A percentile compares a stretch with the other conserved stretches of the same genome.
These are phyloP conservation scores for Anas platyrhynchos DNA, from an alignment of 2,113 vertebrate genomes.

Conservation along the genomic window DNA sequence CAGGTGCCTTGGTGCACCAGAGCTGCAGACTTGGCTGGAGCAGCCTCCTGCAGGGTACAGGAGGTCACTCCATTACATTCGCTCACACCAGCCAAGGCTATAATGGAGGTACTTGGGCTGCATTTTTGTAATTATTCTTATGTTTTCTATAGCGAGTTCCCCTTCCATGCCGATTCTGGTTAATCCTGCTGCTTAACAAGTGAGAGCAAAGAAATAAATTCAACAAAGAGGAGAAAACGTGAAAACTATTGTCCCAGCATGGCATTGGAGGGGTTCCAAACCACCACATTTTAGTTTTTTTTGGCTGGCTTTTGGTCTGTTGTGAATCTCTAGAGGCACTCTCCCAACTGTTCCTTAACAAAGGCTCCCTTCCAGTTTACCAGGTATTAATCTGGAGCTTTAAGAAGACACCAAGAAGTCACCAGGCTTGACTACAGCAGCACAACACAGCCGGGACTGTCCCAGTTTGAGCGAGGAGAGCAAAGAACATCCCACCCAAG, in stretches of 20 bases:
- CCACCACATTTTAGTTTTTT: background rate
- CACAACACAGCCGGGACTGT: too few relatives aligned
- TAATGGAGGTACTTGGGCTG: background rate
- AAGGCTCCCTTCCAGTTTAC: background rate
- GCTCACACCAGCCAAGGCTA: background rate
- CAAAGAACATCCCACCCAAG: background rate
- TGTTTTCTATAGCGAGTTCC: background rate
- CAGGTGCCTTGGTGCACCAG: background rate
- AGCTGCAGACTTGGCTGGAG: background rate
- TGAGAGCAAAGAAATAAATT: background rate
- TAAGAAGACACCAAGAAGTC: background rate
- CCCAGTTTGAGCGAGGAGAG: background rate
- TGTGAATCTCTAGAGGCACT: background rate
- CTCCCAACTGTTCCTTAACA: background rate
- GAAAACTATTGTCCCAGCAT: background rate
- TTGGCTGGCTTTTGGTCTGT: background rate
- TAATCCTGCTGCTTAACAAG: background rate
- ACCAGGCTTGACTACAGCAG: accelerated
- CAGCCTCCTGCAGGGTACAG: background rate
- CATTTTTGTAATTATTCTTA: background rate
- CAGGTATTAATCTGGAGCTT: background rate
- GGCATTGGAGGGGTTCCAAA: background rate
- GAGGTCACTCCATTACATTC: background rate
- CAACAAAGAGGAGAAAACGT: background rate
- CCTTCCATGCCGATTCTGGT: background rate